Evolutionary conservation across 2,888 invertebrate species (phyloP).

Genomic region (Yponomeuta plumbellus): DNA sequence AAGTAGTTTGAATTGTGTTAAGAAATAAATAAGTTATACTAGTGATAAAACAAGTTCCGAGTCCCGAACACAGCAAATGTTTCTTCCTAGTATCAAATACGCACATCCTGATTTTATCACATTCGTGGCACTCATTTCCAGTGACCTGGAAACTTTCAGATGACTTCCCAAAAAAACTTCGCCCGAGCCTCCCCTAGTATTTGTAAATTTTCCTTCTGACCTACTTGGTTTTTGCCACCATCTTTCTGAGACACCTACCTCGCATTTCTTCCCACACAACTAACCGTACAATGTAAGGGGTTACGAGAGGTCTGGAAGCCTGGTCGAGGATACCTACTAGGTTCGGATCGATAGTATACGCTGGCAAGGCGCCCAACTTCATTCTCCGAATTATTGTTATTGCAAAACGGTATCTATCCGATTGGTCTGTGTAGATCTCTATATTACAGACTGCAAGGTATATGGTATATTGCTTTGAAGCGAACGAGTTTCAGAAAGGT

Average conservation of each 20-base stretch:
- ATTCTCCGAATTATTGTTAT: slow-evolving; percentile 73
- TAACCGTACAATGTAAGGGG: neutral
- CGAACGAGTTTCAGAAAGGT: neutral
- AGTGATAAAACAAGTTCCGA: neutral
- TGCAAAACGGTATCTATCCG: slow-evolving; percentile 65
- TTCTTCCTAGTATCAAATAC: slow-evolving; percentile 18
- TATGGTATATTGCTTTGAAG: slow-evolving; percentile 7
- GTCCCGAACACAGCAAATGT: neutral
- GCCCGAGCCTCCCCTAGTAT: slow-evolving; percentile 61
- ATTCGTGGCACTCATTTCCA: slow-evolving; percentile 52
- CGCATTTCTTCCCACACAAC: neutral
- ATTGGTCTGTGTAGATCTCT: slow-evolving; percentile 39
- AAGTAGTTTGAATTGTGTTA: neutral
- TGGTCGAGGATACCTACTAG: slow-evolving; percentile 46
- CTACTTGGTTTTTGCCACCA: slow-evolving; percentile 70
- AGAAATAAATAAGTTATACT: neutral
- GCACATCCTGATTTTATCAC: slow-evolving; percentile 37
- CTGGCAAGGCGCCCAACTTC: slow-evolving; percentile 74
- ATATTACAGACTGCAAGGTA: neutral
- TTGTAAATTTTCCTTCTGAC: slow-evolving; percentile 75
- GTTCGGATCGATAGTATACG: slow-evolving; percentile 61
- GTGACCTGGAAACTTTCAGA: slow-evolving; percentile 62
- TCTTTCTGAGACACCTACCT: slow-evolving; percentile 26
- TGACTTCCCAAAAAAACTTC: slow-evolving; percentile 64
- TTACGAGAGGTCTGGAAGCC: slow-evolving; percentile 15